phyloP scores from a whole-genome alignment of 2,113 vertebrate genomes.

The Tupaia chinensis region DNA sequence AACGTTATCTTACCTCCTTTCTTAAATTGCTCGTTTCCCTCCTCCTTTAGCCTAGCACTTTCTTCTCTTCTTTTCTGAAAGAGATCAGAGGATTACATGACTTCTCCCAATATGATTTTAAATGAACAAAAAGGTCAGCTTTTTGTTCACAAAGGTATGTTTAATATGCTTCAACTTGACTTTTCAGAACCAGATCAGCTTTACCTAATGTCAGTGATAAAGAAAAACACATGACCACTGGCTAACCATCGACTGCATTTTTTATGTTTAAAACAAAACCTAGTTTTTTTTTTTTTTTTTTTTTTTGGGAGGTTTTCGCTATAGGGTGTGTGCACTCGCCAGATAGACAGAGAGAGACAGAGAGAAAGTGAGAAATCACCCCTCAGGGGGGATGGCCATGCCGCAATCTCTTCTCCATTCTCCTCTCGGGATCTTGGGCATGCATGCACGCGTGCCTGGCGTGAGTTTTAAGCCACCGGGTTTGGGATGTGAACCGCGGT shows the following conservation, averaged over 20 bases:
- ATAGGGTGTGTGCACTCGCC: too few species aligned
- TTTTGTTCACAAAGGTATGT: neutral
- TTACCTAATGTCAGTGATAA: neutral
- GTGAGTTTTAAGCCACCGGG: too few species aligned
- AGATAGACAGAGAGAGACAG: too few species aligned
- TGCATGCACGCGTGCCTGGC: too few species aligned
- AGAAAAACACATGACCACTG: neutral
- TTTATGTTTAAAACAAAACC: slow-evolving; percentile 32
- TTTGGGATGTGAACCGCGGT: too few species aligned
- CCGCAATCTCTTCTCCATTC: too few species aligned
- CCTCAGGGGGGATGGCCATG: too few species aligned
- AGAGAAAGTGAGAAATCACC: too few species aligned
- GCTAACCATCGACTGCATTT: neutral
- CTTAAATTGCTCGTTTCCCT: slow-evolving; percentile 95
- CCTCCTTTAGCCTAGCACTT: slow-evolving; percentile 93
- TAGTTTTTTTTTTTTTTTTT: neutral
- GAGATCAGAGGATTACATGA: slow-evolving; percentile 71
- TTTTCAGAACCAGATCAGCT: slow-evolving; percentile 18
- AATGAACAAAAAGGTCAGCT: slow-evolving; percentile 76
- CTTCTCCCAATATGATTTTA: slow-evolving; percentile 70
- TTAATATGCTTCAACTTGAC: slow-evolving; percentile 4
- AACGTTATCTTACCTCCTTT: slow-evolving; percentile 89
- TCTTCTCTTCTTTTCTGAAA: slow-evolving; percentile 93
- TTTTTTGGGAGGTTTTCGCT: too few species aligned
- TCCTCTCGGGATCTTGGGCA: too few species aligned